Percentiles rank a stretch among this genome's conserved stretches.
Conservation (phyloP, 2,113 vertebrate species). For the Trochalopteron elliotii region DNA sequence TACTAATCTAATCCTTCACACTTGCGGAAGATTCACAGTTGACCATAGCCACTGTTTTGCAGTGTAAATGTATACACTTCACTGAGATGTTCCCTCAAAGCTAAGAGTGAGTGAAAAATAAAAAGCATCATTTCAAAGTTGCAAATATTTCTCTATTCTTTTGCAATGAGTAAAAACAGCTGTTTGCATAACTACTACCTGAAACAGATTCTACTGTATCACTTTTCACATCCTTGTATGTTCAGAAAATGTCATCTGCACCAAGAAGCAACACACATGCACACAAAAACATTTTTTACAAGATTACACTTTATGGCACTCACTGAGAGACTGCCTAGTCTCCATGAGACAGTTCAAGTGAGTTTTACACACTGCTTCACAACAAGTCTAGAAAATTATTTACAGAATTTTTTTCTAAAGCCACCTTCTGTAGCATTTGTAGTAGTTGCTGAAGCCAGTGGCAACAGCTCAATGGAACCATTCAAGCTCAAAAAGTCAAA, state of each 20-base stretch:
- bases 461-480: not conserved
- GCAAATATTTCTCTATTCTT: not conserved
- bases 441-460: not conserved
- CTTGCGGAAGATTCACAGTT: not conserved
- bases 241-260: not conserved
- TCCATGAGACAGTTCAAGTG: not conserved
- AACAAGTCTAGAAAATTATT: not conserved
- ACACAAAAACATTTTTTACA: not conserved
- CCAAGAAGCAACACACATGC: not conserved
- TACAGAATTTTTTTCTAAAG: not conserved
- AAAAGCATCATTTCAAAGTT: not conserved
- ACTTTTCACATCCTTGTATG: not conserved
- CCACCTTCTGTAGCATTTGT: not conserved
- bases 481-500: not conserved
- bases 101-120: not conserved
- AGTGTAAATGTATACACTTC: not conserved
- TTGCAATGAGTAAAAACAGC: not conserved
- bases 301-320: not conserved
- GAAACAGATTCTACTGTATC: not conserved
- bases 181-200: not conserved
- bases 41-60: not conserved
- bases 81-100: not conserved
- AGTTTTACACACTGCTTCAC: not conserved
- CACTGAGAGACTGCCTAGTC: not conserved
- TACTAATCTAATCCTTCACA: not conserved